phyloP scores from a whole-genome alignment of 2,888 invertebrate species.

The Mesoligia furuncula region DNA sequence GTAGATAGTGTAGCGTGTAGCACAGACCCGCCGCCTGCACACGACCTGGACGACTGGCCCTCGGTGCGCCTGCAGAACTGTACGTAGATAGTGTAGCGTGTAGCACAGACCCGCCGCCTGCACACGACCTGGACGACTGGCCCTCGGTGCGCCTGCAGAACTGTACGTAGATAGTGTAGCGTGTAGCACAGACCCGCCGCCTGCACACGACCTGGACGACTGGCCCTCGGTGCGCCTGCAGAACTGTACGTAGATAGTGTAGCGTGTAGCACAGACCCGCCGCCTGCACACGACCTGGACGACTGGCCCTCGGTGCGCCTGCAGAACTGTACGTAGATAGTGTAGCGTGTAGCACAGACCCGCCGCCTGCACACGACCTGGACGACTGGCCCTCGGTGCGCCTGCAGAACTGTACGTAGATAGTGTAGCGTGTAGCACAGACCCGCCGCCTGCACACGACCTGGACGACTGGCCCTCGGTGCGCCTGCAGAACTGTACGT shows the following conservation, averaged over 20 bases:
- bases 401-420: conserved; percentile 45
- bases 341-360: conserved; percentile 1
- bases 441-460: not conserved
- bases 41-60: conserved; percentile 3
- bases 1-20: conserved; percentile 37
- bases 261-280: not conserved
- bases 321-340: conserved; percentile 42
- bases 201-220: conserved; percentile 67
- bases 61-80: conserved; percentile 47
- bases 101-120: not conserved
- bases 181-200: conserved; percentile 29
- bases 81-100: conserved; percentile 38
- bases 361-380: not conserved
- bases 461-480: conserved; percentile 82
- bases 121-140: conserved; percentile 1
- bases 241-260: conserved; percentile 64
- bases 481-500: conserved; percentile 72
- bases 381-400: conserved; percentile 31
- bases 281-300: conserved; percentile 8
- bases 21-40: conserved; percentile 8
- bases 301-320: conserved; percentile 31
- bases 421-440: conserved; percentile 11
- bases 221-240: conserved; percentile 82
- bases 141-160: conserved; percentile 16
- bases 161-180: conserved; percentile 27